phyloP scores from a whole-genome alignment of 1,140 invertebrate genomes.

The Temnothorax nylanderi region DNA sequence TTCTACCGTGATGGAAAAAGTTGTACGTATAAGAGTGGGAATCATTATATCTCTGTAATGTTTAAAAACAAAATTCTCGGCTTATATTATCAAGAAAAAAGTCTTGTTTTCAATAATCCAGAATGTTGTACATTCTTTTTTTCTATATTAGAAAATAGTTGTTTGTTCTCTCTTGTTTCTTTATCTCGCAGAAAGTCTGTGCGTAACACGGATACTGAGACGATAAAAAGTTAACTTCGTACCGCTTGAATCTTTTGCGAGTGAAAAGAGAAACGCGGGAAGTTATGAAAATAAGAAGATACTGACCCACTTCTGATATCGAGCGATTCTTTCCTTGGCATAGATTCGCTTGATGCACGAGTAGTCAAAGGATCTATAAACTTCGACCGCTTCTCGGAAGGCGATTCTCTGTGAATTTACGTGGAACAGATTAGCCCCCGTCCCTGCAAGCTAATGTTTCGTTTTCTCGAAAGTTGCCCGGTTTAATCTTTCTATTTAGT shows the following conservation, averaged over 20 bases:
- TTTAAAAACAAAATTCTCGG: background rate
- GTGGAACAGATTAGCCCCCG: conserved; percentile 10
- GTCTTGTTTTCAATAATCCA: background rate
- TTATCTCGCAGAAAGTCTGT: background rate
- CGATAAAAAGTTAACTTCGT: conserved; percentile 43
- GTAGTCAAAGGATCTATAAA: conserved; percentile 58
- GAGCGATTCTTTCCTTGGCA: conserved; percentile 38
- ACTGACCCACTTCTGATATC: conserved; percentile 46
- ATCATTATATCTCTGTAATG: background rate
- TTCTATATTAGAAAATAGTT: background rate
- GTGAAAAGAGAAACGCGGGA: conserved; percentile 16
- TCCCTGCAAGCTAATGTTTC: background rate
- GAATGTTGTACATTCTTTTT: background rate
- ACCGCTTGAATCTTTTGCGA: conserved; percentile 29
- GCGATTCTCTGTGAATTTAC: conserved; percentile 56
- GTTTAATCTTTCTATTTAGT: conserved; percentile 40
- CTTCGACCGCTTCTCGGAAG: conserved; percentile 33
- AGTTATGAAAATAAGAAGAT: conserved; percentile 59
- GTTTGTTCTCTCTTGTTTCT: conserved; percentile 13
- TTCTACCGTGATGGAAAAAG: background rate
- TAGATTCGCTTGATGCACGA: conserved; percentile 53
- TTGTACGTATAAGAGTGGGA: background rate
- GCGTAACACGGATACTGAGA: background rate
- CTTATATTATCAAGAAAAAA: background rate
- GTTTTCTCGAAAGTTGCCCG: conserved; percentile 13